Base-by-base conservation (phyloP, 1,140 invertebrate genomes). In the Armadillidium nasatum region DNA sequence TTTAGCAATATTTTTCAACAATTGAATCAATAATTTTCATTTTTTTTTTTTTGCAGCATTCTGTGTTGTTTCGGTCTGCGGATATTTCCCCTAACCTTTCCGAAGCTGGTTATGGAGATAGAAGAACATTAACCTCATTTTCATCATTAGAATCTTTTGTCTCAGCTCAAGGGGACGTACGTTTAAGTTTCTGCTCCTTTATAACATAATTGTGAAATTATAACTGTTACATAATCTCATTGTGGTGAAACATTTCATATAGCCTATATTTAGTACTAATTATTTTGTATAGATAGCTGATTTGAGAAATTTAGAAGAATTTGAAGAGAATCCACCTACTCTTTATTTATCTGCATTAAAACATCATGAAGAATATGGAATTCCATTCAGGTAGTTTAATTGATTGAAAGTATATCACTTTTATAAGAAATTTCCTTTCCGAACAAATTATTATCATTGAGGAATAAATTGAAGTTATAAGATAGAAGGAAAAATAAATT, bases 71-170 rank as follows among this genome's bases (percentile, higher is more conserved):
- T 85, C 89, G 91, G 80, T 90, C 91, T 10, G 69, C 76, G 15
- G 76, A 82, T 91, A 90, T 77, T 71, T 80, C 84, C 0, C 84
- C 85, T 0, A 79, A 84, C 60, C 82, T 83, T 15, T 80, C 79
- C 0, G 22, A 84, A 3, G 43, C 19, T n/a, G 77, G 79, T 10
- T 15, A 50, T 0, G 44, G 46, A 11, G 79, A 76, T 83, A 60
- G 80, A n/a, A 76, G 80, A 19, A 82, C 82, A 4, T 83, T 84
- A 80, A 86, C 81, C 75, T 87, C 81, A 50, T 80, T 83, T 78
- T 94, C 93, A 77, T 93, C 92, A 0, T 90, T 92, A 0, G 95
- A 97, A 84, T 96, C 94, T 46, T 98, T 96, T 86, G 94, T 94
- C 43, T 97, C 95, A 0, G 95, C 95, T 0, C 90, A 94, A 85